Evolutionary conservation across 2,797 vertebrate genomes (phyloP).

Genomic region (Masticophis lateralis): DNA sequence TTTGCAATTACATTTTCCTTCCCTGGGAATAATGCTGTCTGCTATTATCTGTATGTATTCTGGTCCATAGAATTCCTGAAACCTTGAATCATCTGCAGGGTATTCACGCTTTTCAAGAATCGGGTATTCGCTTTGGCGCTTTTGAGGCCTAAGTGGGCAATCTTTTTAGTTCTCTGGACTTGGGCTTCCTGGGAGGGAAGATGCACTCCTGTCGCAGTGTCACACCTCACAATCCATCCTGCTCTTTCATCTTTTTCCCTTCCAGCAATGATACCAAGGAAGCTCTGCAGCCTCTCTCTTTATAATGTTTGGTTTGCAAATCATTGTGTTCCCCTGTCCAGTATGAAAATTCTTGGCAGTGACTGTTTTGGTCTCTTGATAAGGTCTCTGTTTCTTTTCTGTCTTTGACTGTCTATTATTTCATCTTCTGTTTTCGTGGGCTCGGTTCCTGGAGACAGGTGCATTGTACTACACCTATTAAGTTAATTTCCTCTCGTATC

Average conservation of each 20-base stretch:
- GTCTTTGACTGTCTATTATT: background rate
- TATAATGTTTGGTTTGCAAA: background rate
- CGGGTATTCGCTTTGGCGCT: background rate
- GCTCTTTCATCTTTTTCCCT: background rate
- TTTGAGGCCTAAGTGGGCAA: background rate
- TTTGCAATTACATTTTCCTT: too few species aligned
- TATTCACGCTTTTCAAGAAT: background rate
- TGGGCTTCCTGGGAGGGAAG: background rate
- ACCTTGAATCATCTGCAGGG: background rate
- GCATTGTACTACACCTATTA: background rate
- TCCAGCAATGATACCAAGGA: background rate
- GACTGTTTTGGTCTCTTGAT: background rate
- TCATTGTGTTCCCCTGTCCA: background rate
- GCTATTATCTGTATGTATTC: background rate
- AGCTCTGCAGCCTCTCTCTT: background rate
- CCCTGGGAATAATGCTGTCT: background rate
- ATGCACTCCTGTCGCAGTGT: background rate
- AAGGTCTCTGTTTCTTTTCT: background rate
- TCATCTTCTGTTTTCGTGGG: background rate
- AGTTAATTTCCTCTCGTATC: background rate
- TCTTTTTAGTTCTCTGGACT: background rate
- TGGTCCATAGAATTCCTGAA: background rate
- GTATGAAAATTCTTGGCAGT: background rate
- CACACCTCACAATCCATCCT: background rate
- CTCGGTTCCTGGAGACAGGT: background rate